phyloP scores from a whole-genome alignment of 2,888 invertebrate genomes.

The Caenorhabditis sp. region DNA sequence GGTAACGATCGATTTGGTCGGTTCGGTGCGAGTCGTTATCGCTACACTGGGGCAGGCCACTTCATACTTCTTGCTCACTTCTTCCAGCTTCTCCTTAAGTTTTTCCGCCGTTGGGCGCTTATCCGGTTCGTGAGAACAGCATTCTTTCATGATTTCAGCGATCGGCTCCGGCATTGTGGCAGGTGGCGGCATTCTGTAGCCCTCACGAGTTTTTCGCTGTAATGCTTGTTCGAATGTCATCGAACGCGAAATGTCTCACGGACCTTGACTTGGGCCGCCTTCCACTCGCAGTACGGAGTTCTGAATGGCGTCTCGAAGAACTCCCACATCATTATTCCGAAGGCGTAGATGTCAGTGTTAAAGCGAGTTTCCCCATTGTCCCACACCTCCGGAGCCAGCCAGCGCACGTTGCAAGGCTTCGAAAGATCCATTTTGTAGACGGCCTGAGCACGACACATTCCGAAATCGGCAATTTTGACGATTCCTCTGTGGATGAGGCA shows the following conservation, averaged over 20 bases:
- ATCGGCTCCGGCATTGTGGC: conserved; percentile 66
- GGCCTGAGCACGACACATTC: conserved; percentile 70
- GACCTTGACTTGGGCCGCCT: conserved; percentile 70
- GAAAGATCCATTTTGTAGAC: conserved; percentile 68
- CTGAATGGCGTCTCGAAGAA: conserved; percentile 71
- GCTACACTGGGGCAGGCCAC: not conserved
- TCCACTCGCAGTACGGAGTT: conserved; percentile 69
- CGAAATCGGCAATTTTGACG: conserved; percentile 74
- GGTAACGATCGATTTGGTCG: not conserved
- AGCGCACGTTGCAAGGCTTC: conserved; percentile 73
- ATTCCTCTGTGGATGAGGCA: conserved; percentile 67
- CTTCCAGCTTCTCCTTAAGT: conserved; percentile 63
- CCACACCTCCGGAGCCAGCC: conserved; percentile 76
- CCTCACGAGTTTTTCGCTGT: conserved; percentile 66
- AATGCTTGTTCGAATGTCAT: too few relatives aligned
- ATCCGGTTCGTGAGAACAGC: conserved; percentile 67
- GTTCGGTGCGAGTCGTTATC: not conserved
- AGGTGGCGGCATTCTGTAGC: conserved; percentile 69
- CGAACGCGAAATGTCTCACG: too few relatives aligned
- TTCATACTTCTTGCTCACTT: conserved; percentile 47
- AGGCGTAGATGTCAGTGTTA: conserved; percentile 73
- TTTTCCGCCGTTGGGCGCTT: conserved; percentile 65
- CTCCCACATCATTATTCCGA: conserved; percentile 73
- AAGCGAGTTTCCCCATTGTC: conserved; percentile 70
- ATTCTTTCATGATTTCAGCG: conserved; percentile 56